These are phyloP conservation scores for Diglossa cyanea DNA, from an alignment of 2,797 vertebrate species.

Conservation along the genomic window DNA sequence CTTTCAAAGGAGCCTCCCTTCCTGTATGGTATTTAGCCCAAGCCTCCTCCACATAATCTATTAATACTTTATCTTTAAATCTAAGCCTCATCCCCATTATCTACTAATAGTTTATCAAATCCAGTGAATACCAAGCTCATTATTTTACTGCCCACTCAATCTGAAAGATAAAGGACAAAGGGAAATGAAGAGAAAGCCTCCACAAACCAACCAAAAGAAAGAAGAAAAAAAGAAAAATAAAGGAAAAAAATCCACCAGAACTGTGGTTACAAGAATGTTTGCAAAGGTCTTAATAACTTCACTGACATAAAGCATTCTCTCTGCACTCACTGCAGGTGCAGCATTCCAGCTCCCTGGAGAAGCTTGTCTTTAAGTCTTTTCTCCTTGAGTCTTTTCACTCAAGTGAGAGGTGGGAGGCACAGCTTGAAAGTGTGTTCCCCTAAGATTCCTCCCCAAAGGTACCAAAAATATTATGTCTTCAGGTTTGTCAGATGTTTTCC, in stretches of 20 bases:
- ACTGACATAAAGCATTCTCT: conserved; percentile 63
- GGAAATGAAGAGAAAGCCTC: not conserved
- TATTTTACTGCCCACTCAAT: not conserved
- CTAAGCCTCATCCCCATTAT: not conserved
- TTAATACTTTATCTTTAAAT: not conserved
- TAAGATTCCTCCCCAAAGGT: not conserved
- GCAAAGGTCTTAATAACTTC: conserved; percentile 28
- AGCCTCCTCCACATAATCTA: not conserved
- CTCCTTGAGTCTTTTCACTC: conserved; percentile 30
- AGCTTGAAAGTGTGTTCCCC: conserved; percentile 16
- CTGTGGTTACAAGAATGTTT: not conserved
- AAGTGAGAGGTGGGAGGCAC: conserved; percentile 8
- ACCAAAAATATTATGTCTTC: not conserved
- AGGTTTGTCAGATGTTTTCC: conserved; percentile 33
- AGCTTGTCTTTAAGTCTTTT: conserved; percentile 26
- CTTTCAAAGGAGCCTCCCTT: not conserved
- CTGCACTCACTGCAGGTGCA: conserved; percentile 56
- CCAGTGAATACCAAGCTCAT: not conserved
- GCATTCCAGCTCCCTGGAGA: conserved; percentile 28
- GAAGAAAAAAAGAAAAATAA: not conserved
- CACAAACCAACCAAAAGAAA: not conserved
- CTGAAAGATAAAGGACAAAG: not conserved
- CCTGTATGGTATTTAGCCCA: not conserved
- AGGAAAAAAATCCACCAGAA: not conserved
- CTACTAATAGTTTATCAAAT: not conserved